These are phyloP conservation scores for Aphaenogaster rudis DNA, from an alignment of 1,140 invertebrate genomes.

Conservation along the genomic window DNA sequence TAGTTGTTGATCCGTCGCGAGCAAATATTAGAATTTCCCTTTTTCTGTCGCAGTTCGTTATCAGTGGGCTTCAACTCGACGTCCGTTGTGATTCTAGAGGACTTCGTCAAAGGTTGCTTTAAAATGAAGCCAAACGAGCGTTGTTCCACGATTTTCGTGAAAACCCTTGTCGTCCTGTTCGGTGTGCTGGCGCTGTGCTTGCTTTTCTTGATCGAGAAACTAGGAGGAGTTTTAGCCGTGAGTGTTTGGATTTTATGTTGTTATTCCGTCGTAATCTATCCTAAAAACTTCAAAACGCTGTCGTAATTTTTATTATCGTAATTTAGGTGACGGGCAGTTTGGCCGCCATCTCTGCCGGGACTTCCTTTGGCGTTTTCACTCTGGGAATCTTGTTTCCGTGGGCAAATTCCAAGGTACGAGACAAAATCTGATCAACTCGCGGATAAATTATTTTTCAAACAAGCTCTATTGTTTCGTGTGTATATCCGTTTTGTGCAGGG, in stretches of 20 bases:
- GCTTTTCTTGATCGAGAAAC: slow-evolving; percentile 90
- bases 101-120: slow-evolving; percentile 92
- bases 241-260: slow-evolving; percentile 57
- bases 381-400: slow-evolving; percentile 95
- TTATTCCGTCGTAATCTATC: neutral
- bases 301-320: neutral
- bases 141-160: slow-evolving; percentile 89
- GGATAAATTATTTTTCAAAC: slow-evolving; percentile 33
- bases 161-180: slow-evolving; percentile 89
- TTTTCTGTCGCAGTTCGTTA: slow-evolving; percentile 89
- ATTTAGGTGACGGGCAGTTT: slow-evolving; percentile 92
- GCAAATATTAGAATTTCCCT: neutral
- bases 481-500: slow-evolving; percentile 74
- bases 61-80: slow-evolving; percentile 94
- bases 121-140: slow-evolving; percentile 89
- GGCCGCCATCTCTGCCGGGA: slow-evolving; percentile 94
- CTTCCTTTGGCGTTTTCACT: slow-evolving; percentile 94
- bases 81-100: slow-evolving; percentile 93
- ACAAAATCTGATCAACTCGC: slow-evolving; percentile 15
- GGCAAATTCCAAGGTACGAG: slow-evolving; percentile 90
- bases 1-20: neutral
- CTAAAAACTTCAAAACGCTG: neutral
- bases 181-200: slow-evolving; percentile 90
- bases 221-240: slow-evolving; percentile 92
- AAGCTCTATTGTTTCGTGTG: slow-evolving; percentile 42